Percentiles rank a stretch among this genome's conserved stretches.
phyloP scores from a whole-genome alignment of 2,888 invertebrate genomes.

The Cataglyphis altisquamis region DNA sequence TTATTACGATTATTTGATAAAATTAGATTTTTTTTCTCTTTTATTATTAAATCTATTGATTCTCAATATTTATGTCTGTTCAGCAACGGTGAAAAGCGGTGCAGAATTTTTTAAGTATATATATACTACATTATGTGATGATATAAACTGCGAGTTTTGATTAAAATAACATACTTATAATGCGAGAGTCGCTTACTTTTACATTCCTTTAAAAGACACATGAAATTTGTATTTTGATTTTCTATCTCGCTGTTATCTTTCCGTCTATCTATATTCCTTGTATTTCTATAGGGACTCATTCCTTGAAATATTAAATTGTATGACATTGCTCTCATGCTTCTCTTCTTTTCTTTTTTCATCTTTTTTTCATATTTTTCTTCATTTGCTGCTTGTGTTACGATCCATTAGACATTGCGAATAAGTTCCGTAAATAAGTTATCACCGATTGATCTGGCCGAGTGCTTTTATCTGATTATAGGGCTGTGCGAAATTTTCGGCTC shows the following conservation, averaged over 20 bases:
- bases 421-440: conserved; percentile 20
- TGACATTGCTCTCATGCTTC: neutral
- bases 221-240: neutral
- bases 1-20: neutral
- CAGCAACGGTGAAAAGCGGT: neutral
- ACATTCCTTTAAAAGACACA: neutral
- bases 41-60: neutral
- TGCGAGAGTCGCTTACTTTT: neutral
- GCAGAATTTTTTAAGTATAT: neutral
- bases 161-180: neutral
- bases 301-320: conserved; percentile 12
- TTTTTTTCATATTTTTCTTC: neutral
- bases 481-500: neutral
- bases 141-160: neutral
- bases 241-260: neutral
- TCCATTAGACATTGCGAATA: neutral
- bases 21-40: neutral
- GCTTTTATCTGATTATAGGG: neutral
- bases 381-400: neutral
- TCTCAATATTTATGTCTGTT: neutral
- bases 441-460: neutral
- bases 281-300: conserved; percentile 13
- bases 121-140: neutral
- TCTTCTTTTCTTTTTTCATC: neutral
- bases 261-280: neutral